Evolutionary conservation across 2,113 vertebrate genomes (phyloP), one percentile per base, ranked within the genome.

Genomic region (Ginglymostoma cirratum): DNA sequence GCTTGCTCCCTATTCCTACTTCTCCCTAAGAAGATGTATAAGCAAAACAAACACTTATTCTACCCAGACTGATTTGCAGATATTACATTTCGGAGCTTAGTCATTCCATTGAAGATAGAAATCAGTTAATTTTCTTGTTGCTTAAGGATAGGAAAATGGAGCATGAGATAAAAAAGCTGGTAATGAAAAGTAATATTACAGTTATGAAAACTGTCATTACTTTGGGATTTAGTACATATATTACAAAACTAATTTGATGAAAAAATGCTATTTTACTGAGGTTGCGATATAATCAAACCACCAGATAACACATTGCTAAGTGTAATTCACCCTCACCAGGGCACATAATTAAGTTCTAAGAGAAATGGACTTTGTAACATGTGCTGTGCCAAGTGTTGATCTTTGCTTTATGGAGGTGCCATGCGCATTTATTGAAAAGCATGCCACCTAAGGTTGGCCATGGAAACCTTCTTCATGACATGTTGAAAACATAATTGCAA

Each of bases 401-500:
- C 55, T 67, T 38, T 67, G 61, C 55, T 17, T 92, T 48, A 23
- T 55, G 38, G 17, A 45, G 38, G 80, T 42, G 42, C n/a, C 14
- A 8, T 34, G 52, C 55, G 52, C 52, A n/a, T 15, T 38, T n/a
- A 92, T 66, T 92, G n/a, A 92, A 38, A 66, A 65, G 89, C 55
- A 7, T 2, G 55, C 86, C 55, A 27, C 86, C 86, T 15, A 34
- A 61, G 89, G 65, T 21, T 38, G 61, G n/a, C 89, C 23, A 66
- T 38, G 34, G 38, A 38, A 67, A 34, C 61, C 5, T 67, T 66
- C 61, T 42, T 38, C 61, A 83, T 66, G 61, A 5, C 34, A 38
- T 61, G 38, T 93, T 23, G 61, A n/a, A n/a, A 23, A 38, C 61
- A 23, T 93, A 93, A 93, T 67, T 93, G 89, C 89, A 93, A 93